These are phyloP conservation scores for Alectura lathami DNA, from an alignment of 2,113 vertebrate genomes.

Conservation along the genomic window DNA sequence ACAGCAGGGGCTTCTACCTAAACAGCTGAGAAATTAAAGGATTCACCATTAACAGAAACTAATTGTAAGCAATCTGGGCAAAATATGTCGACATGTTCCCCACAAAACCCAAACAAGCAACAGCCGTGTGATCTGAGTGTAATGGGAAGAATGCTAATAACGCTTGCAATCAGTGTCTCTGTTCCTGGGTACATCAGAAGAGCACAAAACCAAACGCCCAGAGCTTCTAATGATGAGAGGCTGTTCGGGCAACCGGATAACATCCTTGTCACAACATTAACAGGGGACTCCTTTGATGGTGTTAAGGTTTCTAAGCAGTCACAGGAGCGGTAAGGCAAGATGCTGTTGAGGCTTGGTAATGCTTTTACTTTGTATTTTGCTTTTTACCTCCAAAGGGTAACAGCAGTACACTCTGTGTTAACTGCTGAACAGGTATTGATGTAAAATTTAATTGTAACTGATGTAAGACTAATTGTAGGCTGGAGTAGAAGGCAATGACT, in stretches of 20 bases:
- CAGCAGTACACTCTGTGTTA: not conserved
- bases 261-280: not conserved
- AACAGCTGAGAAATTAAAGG: not conserved
- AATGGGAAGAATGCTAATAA: not conserved
- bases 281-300: not conserved
- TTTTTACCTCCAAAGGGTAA: not conserved
- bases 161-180: not conserved
- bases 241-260: not conserved
- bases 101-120: not conserved
- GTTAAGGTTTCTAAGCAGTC: not conserved
- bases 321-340: not conserved
- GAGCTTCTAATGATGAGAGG: not conserved
- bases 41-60: not conserved
- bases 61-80: not conserved
- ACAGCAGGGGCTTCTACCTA: not conserved
- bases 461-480: not conserved
- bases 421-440: not conserved
- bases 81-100: not conserved
- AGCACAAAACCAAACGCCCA: not conserved
- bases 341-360: not conserved
- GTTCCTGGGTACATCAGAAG: not conserved
- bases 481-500: not conserved
- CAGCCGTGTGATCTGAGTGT: not conserved
- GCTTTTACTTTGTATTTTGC: not conserved
- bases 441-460: not conserved